Evolutionary conservation across 2,797 vertebrate species (phyloP).

Genomic region (Molossus molossus): DNA sequence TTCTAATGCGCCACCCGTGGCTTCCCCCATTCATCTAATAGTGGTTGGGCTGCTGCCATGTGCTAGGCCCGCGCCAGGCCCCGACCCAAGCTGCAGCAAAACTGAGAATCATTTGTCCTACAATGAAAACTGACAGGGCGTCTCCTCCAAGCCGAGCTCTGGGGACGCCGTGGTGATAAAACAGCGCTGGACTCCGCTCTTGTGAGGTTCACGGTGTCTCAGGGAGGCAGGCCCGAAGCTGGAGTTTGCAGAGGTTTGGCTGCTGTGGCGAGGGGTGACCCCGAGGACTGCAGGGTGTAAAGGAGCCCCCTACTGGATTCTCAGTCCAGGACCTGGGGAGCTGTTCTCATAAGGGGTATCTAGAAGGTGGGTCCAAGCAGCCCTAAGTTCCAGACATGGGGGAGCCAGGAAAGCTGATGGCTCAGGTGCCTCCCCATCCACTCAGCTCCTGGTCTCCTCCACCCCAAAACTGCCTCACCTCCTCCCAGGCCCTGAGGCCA

Average conservation of each 20-base stretch:
- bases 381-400: not conserved
- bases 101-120: not conserved
- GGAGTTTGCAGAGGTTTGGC: not conserved
- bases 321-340: not conserved
- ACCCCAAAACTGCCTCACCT: not conserved
- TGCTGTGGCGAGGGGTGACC: not conserved
- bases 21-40: not conserved
- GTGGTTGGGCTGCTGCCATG: not conserved
- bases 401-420: not conserved
- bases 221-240: not conserved
- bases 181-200: not conserved
- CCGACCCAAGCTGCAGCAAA: not conserved
- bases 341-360: not conserved
- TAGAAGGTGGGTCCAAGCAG: not conserved
- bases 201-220: accelerated
- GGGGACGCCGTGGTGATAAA: accelerated
- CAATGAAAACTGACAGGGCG: not conserved
- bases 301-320: not conserved
- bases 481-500: not conserved
- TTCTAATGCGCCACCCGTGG: not conserved
- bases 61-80: not conserved
- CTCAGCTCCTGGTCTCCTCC: too few species aligned
- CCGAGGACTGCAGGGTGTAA: not conserved
- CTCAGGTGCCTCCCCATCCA: not conserved
- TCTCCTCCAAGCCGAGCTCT: not conserved